A percentile compares a stretch with the other conserved stretches of the same genome.
phyloP scores from a whole-genome alignment of 2,113 vertebrate genomes.

The Nansenia antarctica region DNA sequence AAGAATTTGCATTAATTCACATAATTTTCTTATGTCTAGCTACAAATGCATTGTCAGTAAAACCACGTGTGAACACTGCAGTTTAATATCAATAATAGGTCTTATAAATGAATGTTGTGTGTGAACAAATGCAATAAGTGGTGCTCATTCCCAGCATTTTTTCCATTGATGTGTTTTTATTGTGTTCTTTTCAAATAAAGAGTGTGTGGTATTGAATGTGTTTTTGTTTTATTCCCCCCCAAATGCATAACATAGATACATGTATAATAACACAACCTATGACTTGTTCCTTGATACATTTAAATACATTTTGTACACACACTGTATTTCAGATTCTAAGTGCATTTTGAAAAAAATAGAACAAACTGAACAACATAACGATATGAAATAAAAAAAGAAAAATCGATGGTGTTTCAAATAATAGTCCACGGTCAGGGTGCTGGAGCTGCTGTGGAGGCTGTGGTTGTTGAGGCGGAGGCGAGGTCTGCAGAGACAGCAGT shows the following conservation, averaged over 20 bases:
- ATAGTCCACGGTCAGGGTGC: constrained; percentile 11
- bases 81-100: no score
- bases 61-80: no score
- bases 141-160: no score
- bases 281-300: neutral
- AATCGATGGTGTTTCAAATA: neutral
- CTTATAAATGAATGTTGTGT: neutral
- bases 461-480: constrained; percentile 21
- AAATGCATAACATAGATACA: neutral
- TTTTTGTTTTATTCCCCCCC: neutral
- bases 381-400: neutral
- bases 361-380: neutral
- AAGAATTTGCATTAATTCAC: neutral
- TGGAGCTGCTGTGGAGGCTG: neutral
- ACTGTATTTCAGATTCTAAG: neutral
- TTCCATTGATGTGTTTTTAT: neutral
- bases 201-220: neutral
- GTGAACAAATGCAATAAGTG: neutral
- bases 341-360: no score
- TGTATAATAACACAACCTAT: neutral
- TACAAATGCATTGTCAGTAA: no score
- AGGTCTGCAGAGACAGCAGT: constrained; percentile 39
- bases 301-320: neutral
- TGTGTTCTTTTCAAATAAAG: neutral
- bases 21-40: no score